Base-by-base conservation (phyloP, 2,888 invertebrate species). In the Steromphala cineraria region DNA sequence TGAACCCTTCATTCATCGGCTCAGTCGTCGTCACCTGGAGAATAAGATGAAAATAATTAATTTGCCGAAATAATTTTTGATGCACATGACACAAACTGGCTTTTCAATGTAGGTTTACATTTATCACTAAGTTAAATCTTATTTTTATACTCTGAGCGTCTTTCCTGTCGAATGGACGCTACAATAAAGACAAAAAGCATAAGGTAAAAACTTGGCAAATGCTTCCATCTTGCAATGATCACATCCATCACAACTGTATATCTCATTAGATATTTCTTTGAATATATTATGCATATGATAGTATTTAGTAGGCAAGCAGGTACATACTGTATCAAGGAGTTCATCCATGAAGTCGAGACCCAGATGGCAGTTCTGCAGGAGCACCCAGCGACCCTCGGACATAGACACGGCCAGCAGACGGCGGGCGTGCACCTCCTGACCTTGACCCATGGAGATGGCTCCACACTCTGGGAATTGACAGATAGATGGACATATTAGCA, bases 401-500 rank as follows among this genome's bases (percentile, higher is more conserved):
- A 97, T 97, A 0, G 96, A 96, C 85, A 97, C 96, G 62, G 95
- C 95, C 89, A 98, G 96, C 94, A 97, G 95, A 91, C 96, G 95
- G 36, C 97, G 95, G 0, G 98, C 98, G 83, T 97, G 97, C 90
- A 96, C 94, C 92, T 96, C 99, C 94, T 99, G 98, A 0, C 98
- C 99, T 95, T 99, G 99, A 2, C 99, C 99, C 98, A 99, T 98
- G 7, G 98, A 99, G 5, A 99, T 97, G 0, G 97, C 96, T 92
- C 96, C 96, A 87, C 93, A 93, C 28, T 90, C 92, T 93, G 88
- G 7, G 83, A 74, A 19, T 40, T 40, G 13, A 55, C 19, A 62
- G 52, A 46, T 13, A 46, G 46, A 13, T 46, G 8, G 3, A 36
- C 36, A 46, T 46, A 4, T 36, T 36, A 36, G n/a, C 36, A 36